Conservation (phyloP, 1,140 invertebrate species). For the Drosophila rufa region DNA sequence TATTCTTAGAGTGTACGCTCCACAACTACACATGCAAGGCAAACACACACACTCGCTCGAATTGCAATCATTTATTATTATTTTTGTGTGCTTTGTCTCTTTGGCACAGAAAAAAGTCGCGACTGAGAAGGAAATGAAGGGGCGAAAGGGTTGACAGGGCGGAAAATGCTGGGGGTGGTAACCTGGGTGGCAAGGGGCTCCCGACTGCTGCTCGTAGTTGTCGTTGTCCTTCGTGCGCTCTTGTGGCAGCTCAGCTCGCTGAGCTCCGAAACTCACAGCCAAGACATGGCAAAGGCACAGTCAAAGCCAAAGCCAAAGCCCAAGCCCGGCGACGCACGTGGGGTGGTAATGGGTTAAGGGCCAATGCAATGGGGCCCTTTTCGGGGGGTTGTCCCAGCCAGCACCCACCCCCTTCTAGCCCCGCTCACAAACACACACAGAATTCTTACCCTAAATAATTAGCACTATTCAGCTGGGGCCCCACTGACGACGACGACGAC, state of each 20-base stretch:
- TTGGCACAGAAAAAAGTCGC: conserved; percentile 81
- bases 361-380: conserved; percentile 64
- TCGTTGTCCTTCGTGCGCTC: conserved; percentile 76
- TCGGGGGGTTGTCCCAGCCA: conserved; percentile 44
- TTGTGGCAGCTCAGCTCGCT: conserved; percentile 72
- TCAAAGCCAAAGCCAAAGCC: conserved; percentile 41
- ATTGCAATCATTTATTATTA: conserved; percentile 81
- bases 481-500: conserved; percentile 41
- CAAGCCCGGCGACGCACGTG: conserved; percentile 40
- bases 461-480: conserved; percentile 81
- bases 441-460: conserved; percentile 84
- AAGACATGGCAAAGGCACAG: conserved; percentile 41
- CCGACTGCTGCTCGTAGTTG: conserved; percentile 13
- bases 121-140: conserved; percentile 26
- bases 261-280: conserved; percentile 41
- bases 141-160: background rate
- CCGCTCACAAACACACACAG: conserved; percentile 37
- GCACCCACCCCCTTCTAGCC: background rate
- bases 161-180: conserved; percentile 10
- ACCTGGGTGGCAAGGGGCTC: background rate
- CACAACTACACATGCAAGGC: conserved; percentile 25
- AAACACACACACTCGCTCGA: conserved; percentile 43
- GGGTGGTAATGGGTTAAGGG: conserved; percentile 77
- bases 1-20: conserved; percentile 16
- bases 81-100: conserved; percentile 83